A percentile compares a stretch with the other conserved stretches of the same genome.
Evolutionary conservation across 2,888 invertebrate species (phyloP).

Genomic region (Ichneumon xanthorius): DNA sequence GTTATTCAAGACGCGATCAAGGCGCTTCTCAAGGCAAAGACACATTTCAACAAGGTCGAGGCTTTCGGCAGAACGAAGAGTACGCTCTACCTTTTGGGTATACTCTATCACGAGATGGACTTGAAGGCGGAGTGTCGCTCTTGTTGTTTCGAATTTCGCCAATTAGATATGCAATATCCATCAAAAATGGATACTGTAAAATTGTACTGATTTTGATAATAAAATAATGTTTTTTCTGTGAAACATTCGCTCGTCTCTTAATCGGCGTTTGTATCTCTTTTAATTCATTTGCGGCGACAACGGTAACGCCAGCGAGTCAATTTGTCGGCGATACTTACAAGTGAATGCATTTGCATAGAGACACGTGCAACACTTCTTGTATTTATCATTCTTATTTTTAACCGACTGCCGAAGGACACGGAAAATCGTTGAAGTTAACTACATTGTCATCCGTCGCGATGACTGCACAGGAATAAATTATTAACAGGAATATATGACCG

Average conservation of each 20-base stretch:
- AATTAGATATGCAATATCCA: conserved; percentile 90
- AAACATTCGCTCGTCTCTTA: neutral
- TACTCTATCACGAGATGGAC: conserved; percentile 91
- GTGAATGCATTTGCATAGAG: neutral
- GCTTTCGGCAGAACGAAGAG: conserved; percentile 92
- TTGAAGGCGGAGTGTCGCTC: conserved; percentile 91
- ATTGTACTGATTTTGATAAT: conserved; percentile 72
- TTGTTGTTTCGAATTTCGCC: conserved; percentile 92
- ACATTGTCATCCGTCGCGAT: too few relatives aligned
- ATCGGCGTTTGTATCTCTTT: neutral
- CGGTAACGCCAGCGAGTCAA: neutral
- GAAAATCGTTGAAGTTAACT: too few relatives aligned
- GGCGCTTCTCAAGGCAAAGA: conserved; percentile 89
- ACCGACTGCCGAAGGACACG: too few relatives aligned
- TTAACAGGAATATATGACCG: too few relatives aligned
- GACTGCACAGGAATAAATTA: too few relatives aligned
- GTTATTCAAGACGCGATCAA: conserved; percentile 87
- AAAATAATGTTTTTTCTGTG: conserved; percentile 6
- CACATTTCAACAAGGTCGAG: conserved; percentile 90
- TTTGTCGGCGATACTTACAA: neutral
- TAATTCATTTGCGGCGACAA: neutral
- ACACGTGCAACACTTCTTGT: too few relatives aligned
- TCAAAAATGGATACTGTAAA: conserved; percentile 86
- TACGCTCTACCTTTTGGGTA: conserved; percentile 88
- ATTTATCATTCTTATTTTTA: too few relatives aligned